Base-by-base conservation (phyloP, 2,888 invertebrate species). In the Chymomyza fuscimana region DNA sequence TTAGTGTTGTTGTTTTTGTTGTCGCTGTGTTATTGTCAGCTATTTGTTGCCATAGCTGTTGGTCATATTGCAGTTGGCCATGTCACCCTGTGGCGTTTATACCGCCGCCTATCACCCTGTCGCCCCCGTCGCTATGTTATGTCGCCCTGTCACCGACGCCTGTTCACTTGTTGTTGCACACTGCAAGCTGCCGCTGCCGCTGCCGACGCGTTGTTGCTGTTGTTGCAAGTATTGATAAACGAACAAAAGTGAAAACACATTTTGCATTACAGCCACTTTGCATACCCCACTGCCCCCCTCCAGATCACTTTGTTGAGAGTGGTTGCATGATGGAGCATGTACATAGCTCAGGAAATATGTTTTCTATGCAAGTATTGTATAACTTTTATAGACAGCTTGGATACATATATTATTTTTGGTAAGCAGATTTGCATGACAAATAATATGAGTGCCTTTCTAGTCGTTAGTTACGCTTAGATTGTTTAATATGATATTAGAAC, bases 241-340 rank as follows among this genome's bases (percentile, higher is more conserved):
- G 81, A 76, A 84, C 82, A 83, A 83, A 83, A 83, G 82, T 84
- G 82, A 83, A 83, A 83, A 83, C 81, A 82, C 81, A 84, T 81
- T 84, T 82, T 69, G 79, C 82, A 82, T 82, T 80, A 29, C 63
- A 68, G 73, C 73, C 72, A 74, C 76, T 79, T 83, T 80, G 83
- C 80, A 77, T 79, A 79, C 69, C 19, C 15, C 9, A 5, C 22
- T 4, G 5, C 7, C 5, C 1, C 5, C 19, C 9, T 52, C 15
- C 29, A 5, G 29, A 22, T 25, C 19, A 10, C 40, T 4, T 4
- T 46, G 12, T 46, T 46, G 5, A 7, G 40, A 10, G 40, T 9
- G 36, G 9, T 5, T 9, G 36, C 36, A 36, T 36, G 36, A 36
- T 36, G 36, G 36, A 36, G 36, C 36, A 7, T 36, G 36, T 25